Conservation (phyloP, 2,113 vertebrate genomes). For the Etia nguti region DNA sequence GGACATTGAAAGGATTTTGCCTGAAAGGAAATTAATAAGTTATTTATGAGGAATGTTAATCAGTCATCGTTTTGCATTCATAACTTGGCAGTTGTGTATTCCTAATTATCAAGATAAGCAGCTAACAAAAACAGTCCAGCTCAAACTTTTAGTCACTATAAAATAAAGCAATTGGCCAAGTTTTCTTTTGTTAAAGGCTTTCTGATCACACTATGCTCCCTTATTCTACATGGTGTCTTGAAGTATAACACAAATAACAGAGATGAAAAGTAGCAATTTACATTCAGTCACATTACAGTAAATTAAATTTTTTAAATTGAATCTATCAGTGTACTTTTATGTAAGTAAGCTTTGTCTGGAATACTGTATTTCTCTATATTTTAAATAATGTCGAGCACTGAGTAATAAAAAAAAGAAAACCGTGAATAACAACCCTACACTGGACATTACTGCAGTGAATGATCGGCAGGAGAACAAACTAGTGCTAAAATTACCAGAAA, state of each 20-base stretch:
- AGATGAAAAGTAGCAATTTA: neutral
- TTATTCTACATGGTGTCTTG: neutral
- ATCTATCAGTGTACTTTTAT: neutral
- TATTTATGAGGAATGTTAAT: constrained; percentile 53
- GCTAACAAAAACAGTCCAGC: neutral
- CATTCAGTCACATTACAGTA: neutral
- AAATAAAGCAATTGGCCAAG: neutral
- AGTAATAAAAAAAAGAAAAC: neutral
- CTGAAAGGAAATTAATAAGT: constrained; percentile 59
- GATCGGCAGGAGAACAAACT: neutral
- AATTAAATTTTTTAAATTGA: neutral
- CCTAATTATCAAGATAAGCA: neutral
- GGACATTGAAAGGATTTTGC: constrained; percentile 38
- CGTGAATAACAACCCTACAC: neutral
- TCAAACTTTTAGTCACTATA: neutral
- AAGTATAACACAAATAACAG: neutral
- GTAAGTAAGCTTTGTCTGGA: neutral
- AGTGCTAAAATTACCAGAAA: neutral
- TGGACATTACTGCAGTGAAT: neutral
- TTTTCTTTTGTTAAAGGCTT: neutral
- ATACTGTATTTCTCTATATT: neutral
- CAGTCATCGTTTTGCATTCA: constrained; percentile 19
- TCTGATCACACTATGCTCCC: neutral
- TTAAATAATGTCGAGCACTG: neutral
- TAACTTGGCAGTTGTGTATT: neutral